phyloP scores from a whole-genome alignment of 53 echinoderm and acorn worm species.

The Temnopleurus reevesii region DNA sequence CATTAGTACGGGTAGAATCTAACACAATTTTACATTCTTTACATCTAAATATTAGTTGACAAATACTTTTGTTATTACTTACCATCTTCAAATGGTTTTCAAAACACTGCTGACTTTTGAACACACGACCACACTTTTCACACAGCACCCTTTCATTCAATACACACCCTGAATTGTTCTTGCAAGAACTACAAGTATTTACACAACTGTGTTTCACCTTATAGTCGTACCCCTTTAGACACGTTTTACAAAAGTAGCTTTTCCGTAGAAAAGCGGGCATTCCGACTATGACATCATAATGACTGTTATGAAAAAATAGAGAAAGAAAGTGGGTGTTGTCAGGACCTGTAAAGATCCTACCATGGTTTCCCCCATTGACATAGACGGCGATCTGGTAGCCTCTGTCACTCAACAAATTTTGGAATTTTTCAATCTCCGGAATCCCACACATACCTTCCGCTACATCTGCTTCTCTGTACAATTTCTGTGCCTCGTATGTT shows the following conservation, averaged over 20 bases:
- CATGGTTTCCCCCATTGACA: neutral
- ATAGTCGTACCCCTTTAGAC: conserved; percentile 36
- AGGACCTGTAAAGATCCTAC: neutral
- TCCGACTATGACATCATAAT: conserved; percentile 25
- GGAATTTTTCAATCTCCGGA: conserved; percentile 8
- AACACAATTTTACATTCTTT: neutral
- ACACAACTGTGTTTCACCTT: neutral
- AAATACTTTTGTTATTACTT: neutral
- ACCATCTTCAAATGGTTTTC: conserved; percentile 5
- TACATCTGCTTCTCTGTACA: neutral
- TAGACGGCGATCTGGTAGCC: conserved; percentile 27
- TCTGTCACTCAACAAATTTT: neutral
- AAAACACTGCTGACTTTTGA: conserved; percentile 18
- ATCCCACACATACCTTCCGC: neutral
- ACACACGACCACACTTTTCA: neutral
- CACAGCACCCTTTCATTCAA: neutral
- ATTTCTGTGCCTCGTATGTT: neutral
- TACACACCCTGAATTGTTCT: neutral
- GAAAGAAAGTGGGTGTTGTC: neutral
- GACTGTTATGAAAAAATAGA: conserved; percentile 16
- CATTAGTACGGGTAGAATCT: neutral
- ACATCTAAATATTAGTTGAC: neutral
- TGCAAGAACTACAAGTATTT: neutral
- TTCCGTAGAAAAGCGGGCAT: conserved; percentile 9
- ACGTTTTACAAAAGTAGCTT: conserved; percentile 4